Conservation (phyloP, 1,140 invertebrate genomes). For the Zophobas atratus region DNA sequence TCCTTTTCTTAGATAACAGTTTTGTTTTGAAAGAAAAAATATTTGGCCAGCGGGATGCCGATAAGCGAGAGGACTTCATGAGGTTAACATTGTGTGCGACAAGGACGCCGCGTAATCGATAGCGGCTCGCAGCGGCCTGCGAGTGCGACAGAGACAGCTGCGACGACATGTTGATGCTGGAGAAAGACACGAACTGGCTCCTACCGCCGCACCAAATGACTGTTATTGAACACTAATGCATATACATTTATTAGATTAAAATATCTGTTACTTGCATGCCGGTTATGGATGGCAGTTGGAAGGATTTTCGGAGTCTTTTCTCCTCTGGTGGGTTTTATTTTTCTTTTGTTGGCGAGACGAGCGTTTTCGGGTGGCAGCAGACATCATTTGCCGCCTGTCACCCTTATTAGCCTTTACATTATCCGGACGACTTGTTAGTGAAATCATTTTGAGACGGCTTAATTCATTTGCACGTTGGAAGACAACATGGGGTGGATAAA, state of each 20-base stretch:
- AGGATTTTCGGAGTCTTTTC: conserved; percentile 35
- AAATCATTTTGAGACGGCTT: conserved; percentile 41
- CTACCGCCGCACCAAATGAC: conserved; percentile 56
- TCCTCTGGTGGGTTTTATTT: conserved; percentile 15
- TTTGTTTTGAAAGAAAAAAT: conserved; percentile 43
- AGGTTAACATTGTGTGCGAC: conserved; percentile 15
- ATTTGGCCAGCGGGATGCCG: conserved; percentile 38
- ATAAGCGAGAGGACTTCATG: conserved; percentile 43
- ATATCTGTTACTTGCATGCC: conserved; percentile 47
- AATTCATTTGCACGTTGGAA: conserved; percentile 20
- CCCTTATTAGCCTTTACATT: conserved; percentile 39
- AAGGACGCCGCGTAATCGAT: conserved; percentile 50
- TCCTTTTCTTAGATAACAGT: conserved; percentile 42
- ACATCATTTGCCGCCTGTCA: conserved; percentile 41
- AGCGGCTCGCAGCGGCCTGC: conserved; percentile 16
- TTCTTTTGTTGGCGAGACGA: conserved; percentile 14
- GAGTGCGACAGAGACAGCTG: conserved; percentile 42
- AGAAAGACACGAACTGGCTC: conserved; percentile 51
- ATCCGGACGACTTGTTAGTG: conserved; percentile 35
- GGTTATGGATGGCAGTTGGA: conserved; percentile 16
- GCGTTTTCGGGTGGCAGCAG: conserved; percentile 25
- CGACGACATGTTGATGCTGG: conserved; percentile 44
- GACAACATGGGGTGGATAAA: not conserved
- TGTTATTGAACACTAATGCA: conserved; percentile 58
- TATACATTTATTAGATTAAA: conserved; percentile 58